Evolutionary conservation across 30 jellyfish, hydroid and myxozoan genomes (phyloP).

Genomic region (Sanderia malayensis): DNA sequence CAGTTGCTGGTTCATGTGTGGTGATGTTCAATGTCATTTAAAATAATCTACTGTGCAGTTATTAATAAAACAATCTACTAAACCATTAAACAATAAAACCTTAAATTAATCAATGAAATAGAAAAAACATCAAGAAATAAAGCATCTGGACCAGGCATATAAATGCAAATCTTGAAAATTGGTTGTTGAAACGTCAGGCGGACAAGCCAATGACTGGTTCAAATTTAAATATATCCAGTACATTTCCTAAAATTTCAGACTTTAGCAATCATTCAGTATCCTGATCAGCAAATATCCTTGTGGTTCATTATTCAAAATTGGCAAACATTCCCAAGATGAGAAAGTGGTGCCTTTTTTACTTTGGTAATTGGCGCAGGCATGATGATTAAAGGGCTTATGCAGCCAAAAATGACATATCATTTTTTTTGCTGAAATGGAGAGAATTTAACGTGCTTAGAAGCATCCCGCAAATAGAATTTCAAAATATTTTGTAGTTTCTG

Average conservation of each 20-base stretch:
- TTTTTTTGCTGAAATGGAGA: too few species aligned
- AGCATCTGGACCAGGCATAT: constrained; percentile 20
- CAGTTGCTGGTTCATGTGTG: too few species aligned
- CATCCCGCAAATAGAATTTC: too few species aligned
- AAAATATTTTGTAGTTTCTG: too few species aligned
- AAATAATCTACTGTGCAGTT: too few species aligned
- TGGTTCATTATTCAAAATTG: neutral
- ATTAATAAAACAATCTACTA: too few species aligned
- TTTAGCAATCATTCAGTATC: constrained; percentile 20
- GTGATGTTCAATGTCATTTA: too few species aligned
- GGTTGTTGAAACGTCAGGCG: constrained; percentile 7
- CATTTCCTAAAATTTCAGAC: neutral
- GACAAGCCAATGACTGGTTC: neutral
- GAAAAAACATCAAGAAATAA: neutral
- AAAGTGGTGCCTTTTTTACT: neutral
- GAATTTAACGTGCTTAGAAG: too few species aligned
- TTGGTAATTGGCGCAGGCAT: constrained; percentile 27
- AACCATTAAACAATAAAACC: neutral
- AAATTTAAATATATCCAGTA: neutral
- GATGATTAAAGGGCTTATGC: neutral
- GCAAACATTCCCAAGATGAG: neutral
- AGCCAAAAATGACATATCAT: too few species aligned
- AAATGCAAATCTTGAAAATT: neutral
- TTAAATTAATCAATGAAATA: neutral
- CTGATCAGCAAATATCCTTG: neutral